These are phyloP conservation scores for Branchellion lobata DNA, from an alignment of 2,888 invertebrate genomes.

Conservation along the genomic window DNA sequence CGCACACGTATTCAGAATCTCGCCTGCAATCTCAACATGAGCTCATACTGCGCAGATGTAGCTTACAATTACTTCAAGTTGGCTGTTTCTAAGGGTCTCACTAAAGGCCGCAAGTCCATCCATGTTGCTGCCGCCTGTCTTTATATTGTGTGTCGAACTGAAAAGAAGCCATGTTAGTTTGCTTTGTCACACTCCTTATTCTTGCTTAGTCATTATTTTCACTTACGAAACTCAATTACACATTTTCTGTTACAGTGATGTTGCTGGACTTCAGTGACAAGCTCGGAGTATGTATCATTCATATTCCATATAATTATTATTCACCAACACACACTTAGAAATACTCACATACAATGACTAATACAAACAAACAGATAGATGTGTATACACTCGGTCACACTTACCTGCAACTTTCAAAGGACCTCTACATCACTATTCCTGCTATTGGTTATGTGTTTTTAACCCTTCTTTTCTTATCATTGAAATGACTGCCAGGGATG, in stretches of 20 bases:
- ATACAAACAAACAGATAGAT: constrained; percentile 89
- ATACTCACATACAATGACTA: constrained; percentile 46
- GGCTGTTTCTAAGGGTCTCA: constrained; percentile 65
- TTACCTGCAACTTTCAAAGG: constrained; percentile 82
- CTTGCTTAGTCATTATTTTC: neutral
- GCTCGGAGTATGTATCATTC: constrained; percentile 82
- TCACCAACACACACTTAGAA: neutral
- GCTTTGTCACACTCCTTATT: neutral
- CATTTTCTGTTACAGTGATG: constrained; percentile 69
- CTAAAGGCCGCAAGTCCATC: constrained; percentile 83
- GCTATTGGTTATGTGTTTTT: constrained; percentile 54
- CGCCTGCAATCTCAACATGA: constrained; percentile 81
- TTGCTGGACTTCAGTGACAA: constrained; percentile 95
- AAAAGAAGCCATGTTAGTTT: constrained; percentile 68
- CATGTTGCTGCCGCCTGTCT: constrained; percentile 95
- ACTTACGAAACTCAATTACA: too few species aligned
- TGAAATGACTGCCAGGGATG: too few species aligned
- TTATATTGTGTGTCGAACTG: constrained; percentile 91
- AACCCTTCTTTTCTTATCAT: too few species aligned
- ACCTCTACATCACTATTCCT: constrained; percentile 73
- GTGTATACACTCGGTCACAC: constrained; percentile 92
- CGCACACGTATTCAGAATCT: constrained; percentile 80
- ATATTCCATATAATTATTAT: too few species aligned
- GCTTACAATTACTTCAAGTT: constrained; percentile 68
- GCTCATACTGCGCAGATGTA: constrained; percentile 86